Percentiles rank a stretch among this genome's conserved stretches.
Conservation (phyloP, 1,140 invertebrate species). For the Zaprionus vittiger region DNA sequence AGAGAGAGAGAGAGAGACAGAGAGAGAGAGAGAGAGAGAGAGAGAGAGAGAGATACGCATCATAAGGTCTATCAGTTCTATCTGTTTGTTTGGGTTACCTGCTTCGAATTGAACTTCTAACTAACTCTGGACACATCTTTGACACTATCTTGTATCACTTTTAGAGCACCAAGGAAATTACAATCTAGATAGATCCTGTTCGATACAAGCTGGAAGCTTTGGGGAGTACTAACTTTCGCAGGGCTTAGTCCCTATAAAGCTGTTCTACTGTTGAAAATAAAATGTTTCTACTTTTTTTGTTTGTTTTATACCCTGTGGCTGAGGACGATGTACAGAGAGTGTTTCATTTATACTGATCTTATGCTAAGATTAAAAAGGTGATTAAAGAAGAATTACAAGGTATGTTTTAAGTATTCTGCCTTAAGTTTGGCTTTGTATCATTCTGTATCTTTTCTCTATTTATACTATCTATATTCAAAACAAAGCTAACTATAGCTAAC, state of each 20-base stretch:
- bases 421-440: too few species aligned
- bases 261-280: background rate
- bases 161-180: background rate
- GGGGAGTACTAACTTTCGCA: too few species aligned
- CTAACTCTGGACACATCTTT: background rate
- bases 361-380: too few species aligned
- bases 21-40: background rate
- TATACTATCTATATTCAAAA: too few species aligned
- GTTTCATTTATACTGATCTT: rapidly evolving
- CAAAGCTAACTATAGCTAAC: too few species aligned
- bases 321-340: too few species aligned
- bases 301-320: background rate
- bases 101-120: background rate
- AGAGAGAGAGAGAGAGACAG: background rate
- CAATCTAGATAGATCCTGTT: too few species aligned
- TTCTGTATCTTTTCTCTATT: too few species aligned
- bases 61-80: background rate
- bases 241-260: background rate
- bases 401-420: too few species aligned
- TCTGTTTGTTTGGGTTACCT: background rate
- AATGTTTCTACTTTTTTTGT: background rate
- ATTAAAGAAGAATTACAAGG: too few species aligned
- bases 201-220: too few species aligned
- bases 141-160: background rate
- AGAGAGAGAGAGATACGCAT: background rate